These are phyloP conservation scores for Neodiprion lecontei DNA, from an alignment of 1,140 invertebrate genomes.

Conservation along the genomic window DNA sequence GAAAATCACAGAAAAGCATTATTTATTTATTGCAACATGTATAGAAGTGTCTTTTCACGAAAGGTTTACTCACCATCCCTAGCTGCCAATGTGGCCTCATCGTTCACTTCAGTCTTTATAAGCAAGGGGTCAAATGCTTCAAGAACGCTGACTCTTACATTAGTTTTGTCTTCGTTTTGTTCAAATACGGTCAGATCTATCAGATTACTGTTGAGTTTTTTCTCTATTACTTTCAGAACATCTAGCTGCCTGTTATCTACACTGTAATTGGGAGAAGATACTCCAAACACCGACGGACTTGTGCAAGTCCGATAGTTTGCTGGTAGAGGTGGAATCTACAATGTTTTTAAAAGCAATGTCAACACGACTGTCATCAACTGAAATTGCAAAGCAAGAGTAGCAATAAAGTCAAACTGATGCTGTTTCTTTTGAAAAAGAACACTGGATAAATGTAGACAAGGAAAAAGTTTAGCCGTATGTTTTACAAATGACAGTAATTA, in stretches of 20 bases:
- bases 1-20: background rate
- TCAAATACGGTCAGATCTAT: constrained; percentile 64
- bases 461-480: background rate
- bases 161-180: constrained; percentile 61
- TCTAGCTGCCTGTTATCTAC: constrained; percentile 52
- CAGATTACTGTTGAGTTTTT: constrained; percentile 64
- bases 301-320: constrained; percentile 53
- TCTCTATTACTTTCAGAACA: constrained; percentile 61
- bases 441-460: too few species aligned
- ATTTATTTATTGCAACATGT: background rate
- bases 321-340: constrained; percentile 59
- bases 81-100: constrained; percentile 27
- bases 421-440: too few species aligned
- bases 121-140: constrained; percentile 86
- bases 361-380: background rate
- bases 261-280: constrained; percentile 24
- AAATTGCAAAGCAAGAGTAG: background rate
- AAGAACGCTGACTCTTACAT: constrained; percentile 78
- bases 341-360: constrained; percentile 16
- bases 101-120: constrained; percentile 58
- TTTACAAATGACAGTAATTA: background rate
- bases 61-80: constrained; percentile 42
- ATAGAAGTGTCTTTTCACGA: background rate
- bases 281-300: constrained; percentile 33
- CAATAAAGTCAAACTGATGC: too few species aligned